Percentiles rank a stretch among this genome's conserved stretches.
Conservation (phyloP, 2,113 vertebrate genomes). For the Alligator sinensis region DNA sequence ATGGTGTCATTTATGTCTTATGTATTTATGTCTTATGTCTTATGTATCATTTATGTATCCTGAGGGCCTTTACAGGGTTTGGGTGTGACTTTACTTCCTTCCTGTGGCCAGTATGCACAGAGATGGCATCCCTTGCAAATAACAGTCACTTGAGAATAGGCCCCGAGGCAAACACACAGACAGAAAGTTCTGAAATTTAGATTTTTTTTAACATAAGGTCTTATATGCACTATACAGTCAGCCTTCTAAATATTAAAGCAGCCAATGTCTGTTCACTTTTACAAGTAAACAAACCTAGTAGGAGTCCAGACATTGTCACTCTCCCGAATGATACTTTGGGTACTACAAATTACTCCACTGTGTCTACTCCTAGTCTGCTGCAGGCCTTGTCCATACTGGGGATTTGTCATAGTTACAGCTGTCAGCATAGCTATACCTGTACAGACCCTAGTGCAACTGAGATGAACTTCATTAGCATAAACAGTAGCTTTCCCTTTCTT, state of each 20-base stretch:
- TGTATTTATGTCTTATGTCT: background rate
- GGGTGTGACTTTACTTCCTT: background rate
- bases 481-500: background rate
- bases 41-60: background rate
- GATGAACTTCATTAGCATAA: background rate
- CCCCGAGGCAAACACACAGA: no score
- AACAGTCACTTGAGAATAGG: no score
- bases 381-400: background rate
- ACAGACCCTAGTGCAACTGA: background rate
- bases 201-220: background rate
- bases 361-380: fast-evolving
- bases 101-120: background rate
- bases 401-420: fast-evolving
- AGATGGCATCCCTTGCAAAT: background rate
- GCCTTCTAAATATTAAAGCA: no score
- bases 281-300: no score
- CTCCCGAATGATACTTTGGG: background rate
- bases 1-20: background rate
- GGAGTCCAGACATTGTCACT: background rate
- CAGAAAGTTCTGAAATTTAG: background rate
- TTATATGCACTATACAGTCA: no score
- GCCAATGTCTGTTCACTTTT: no score
- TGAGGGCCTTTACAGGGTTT: background rate
- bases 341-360: background rate
- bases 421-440: background rate